Evolutionary conservation across 2,797 vertebrate genomes (phyloP).

Genomic region (Gymnoscopelus braueri): DNA sequence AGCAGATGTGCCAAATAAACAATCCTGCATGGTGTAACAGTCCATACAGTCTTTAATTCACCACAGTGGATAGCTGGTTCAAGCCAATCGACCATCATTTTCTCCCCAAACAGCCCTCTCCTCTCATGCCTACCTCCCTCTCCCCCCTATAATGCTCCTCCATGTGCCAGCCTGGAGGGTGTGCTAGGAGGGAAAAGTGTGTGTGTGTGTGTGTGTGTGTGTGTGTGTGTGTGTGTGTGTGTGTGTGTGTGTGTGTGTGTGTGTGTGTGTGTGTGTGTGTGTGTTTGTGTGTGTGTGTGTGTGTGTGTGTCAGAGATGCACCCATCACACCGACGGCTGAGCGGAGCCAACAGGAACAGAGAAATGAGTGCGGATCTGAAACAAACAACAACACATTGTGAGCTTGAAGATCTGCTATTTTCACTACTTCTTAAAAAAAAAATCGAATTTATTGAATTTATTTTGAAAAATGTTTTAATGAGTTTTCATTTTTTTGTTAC

Average conservation of each 20-base stretch:
- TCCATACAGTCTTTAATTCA: constrained; percentile 8
- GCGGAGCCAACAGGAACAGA: no score
- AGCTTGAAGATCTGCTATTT: no score
- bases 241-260: constrained; percentile 6
- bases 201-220: constrained; percentile 30
- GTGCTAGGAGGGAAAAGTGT: constrained; percentile 67
- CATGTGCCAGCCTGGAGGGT: constrained; percentile 76
- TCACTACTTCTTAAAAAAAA: no score
- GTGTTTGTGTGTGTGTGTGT: no score
- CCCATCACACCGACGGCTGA: no score
- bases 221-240: constrained; percentile 29
- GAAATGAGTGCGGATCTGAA: no score
- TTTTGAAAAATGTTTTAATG: no score
- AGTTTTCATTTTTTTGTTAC: no score
- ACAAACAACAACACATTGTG: no score
- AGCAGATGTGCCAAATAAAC: constrained; percentile 51
- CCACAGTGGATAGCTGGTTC: constrained; percentile 30
- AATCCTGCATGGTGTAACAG: constrained; percentile 31
- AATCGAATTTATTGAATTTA: no score
- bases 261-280: no score
- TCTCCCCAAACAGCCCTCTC: constrained; percentile 41
- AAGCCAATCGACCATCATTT: constrained; percentile 65
- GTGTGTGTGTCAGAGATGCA: no score
- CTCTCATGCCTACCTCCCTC: constrained; percentile 20
- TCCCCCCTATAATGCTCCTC: constrained; percentile 58